These are phyloP conservation scores for Bombus pyrosoma DNA, from an alignment of 1,140 invertebrate species.

Conservation along the genomic window DNA sequence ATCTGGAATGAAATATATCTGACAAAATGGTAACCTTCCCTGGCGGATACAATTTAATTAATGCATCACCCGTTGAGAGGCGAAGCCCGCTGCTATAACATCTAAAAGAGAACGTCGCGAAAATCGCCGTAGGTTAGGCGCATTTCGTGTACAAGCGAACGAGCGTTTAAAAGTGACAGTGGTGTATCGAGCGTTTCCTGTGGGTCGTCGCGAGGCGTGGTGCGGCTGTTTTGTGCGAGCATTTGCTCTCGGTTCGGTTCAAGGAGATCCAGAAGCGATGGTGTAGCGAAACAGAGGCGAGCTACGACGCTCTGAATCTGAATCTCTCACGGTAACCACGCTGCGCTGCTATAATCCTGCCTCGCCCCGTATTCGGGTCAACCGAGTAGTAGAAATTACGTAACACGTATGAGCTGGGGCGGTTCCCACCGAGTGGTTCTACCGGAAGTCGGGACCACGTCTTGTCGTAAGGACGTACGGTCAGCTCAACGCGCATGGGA, in stretches of 20 bases:
- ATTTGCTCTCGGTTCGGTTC: constrained; percentile 74
- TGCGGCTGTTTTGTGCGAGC: constrained; percentile 62
- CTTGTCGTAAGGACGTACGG: constrained; percentile 48
- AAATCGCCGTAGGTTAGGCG: neutral
- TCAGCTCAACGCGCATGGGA: constrained; percentile 35
- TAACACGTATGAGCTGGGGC: constrained; percentile 68
- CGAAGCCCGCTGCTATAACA: neutral
- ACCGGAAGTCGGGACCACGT: constrained; percentile 73
- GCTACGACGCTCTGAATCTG: constrained; percentile 79
- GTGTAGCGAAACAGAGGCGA: constrained; percentile 65
- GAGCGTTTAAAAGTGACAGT: constrained; percentile 55
- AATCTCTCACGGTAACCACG: constrained; percentile 80
- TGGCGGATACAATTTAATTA: no score
- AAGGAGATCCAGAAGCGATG: constrained; percentile 75
- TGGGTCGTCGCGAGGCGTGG: constrained; percentile 66
- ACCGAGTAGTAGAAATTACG: constrained; percentile 73
- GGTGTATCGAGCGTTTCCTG: constrained; percentile 56
- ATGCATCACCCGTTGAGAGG: no score
- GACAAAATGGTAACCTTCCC: no score
- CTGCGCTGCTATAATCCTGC: constrained; percentile 58
- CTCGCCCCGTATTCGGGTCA: constrained; percentile 80
- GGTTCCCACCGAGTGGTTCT: constrained; percentile 73
- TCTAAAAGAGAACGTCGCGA: neutral
- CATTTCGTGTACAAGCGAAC: neutral
- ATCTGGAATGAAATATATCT: no score